These are phyloP conservation scores for Caenorhabditis afra DNA, from an alignment of 2,888 invertebrate species.

Conservation along the genomic window DNA sequence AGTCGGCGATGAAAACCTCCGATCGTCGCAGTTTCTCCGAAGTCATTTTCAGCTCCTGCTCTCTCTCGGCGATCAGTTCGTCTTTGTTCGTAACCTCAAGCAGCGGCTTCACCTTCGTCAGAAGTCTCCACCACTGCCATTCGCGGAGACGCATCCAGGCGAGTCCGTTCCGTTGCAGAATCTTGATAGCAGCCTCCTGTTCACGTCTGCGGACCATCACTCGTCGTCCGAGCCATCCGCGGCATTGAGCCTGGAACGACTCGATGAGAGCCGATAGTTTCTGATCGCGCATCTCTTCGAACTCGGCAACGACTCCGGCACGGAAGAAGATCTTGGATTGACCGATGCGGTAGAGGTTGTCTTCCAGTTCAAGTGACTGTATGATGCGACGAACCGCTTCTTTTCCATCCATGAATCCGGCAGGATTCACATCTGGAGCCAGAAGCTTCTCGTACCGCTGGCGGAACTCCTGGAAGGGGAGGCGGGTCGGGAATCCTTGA, in stretches of 20 bases:
- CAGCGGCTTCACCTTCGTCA: conserved; percentile 96
- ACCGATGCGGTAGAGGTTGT: conserved; percentile 95
- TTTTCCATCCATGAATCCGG: conserved; percentile 99
- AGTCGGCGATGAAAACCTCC: conserved; percentile 63
- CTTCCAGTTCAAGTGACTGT: conserved; percentile 93
- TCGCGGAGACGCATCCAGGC: conserved; percentile 97
- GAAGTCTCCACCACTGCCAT: conserved; percentile 99
- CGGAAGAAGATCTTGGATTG: conserved; percentile 99
- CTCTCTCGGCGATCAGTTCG: conserved; percentile 96
- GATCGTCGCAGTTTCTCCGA: conserved; percentile 65
- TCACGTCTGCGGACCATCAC: conserved; percentile 95
- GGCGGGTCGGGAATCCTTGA: conserved; percentile 99
- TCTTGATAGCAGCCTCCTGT: conserved; percentile 97
- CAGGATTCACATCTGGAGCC: conserved; percentile 98
- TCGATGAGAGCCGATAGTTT: conserved; percentile 98
- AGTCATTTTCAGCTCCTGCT: conserved; percentile 88
- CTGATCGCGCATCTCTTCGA: conserved; percentile 94
- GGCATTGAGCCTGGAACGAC: conserved; percentile 90
- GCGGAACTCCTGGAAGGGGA: conserved; percentile 94
- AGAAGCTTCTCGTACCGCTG: conserved; percentile 94
- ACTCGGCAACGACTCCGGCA: conserved; percentile 96
- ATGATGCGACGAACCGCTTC: conserved; percentile 95
- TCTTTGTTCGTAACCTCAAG: conserved; percentile 97
- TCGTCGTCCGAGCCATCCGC: conserved; percentile 90
- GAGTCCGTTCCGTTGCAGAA: conserved; percentile 97